These are phyloP conservation scores for Rynchops niger DNA, from an alignment of 2,113 vertebrate species.

Conservation along the genomic window DNA sequence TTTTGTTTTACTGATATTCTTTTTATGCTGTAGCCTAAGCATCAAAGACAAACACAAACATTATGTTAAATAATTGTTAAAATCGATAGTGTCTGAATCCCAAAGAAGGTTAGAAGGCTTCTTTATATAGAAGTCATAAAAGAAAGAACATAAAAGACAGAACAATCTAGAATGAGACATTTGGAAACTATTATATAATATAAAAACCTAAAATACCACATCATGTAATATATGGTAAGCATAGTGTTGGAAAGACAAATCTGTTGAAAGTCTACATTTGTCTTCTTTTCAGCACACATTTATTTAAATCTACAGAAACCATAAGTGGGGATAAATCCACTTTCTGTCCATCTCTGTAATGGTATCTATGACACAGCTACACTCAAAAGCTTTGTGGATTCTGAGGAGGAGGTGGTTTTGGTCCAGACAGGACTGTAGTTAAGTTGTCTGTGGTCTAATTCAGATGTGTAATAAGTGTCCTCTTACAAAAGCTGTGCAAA, in stretches of 20 bases:
- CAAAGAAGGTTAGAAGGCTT: neutral
- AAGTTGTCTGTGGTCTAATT: neutral
- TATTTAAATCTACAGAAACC: neutral
- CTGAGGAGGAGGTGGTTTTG: neutral
- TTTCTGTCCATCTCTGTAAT: neutral
- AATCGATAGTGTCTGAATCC: neutral
- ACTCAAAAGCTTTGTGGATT: neutral
- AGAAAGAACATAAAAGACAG: neutral
- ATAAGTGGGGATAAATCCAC: neutral
- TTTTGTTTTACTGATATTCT: neutral
- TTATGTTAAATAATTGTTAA: neutral
- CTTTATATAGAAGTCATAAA: neutral
- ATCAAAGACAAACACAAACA: neutral
- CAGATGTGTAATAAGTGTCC: neutral
- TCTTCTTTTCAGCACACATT: neutral
- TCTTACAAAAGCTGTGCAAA: neutral
- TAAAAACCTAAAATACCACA: neutral
- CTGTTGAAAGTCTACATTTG: neutral
- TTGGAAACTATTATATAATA: neutral
- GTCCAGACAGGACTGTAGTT: neutral
- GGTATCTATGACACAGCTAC: neutral
- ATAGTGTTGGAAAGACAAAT: neutral
- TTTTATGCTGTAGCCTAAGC: neutral
- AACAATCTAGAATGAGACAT: neutral
- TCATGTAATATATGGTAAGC: neutral